Evolutionary conservation across 2,113 vertebrate genomes (phyloP).

Genomic region (Mixornis gularis): DNA sequence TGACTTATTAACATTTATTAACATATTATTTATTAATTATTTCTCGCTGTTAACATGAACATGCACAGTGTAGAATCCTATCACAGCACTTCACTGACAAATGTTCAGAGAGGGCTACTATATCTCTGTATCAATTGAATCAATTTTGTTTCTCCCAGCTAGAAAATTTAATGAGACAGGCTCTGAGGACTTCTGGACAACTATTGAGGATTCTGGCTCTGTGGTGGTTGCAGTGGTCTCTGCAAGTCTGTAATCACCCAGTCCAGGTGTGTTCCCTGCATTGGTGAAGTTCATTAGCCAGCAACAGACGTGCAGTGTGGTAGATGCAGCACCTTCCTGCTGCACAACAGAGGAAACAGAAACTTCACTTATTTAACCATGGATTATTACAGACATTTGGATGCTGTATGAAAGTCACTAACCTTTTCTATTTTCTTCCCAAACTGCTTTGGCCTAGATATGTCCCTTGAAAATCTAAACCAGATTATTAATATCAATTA

Average conservation of each 20-base stretch:
- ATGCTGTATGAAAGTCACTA: not conserved
- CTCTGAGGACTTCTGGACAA: not conserved
- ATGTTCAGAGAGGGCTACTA: not conserved
- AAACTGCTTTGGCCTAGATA: not conserved
- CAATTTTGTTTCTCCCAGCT: not conserved
- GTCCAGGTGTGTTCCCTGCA: not conserved
- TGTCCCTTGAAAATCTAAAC: not conserved
- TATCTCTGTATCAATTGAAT: not conserved
- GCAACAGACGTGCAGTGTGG: not conserved
- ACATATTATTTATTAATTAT: not conserved
- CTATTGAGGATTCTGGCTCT: rapidly evolving
- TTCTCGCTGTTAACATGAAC: not conserved
- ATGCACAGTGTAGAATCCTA: not conserved
- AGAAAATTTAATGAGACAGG: not conserved
- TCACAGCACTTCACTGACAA: not conserved
- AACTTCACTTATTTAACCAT: not conserved
- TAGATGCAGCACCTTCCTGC: not conserved
- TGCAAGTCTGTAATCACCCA: not conserved
- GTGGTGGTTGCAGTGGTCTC: not conserved
- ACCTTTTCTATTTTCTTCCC: not conserved
- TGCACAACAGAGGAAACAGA: not conserved
- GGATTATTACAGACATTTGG: not conserved
- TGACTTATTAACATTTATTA: not conserved
- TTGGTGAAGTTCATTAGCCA: not conserved
- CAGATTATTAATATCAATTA: not conserved